Conservation (phyloP, 1,140 invertebrate species). For the Panagrolaimus sp. region DNA sequence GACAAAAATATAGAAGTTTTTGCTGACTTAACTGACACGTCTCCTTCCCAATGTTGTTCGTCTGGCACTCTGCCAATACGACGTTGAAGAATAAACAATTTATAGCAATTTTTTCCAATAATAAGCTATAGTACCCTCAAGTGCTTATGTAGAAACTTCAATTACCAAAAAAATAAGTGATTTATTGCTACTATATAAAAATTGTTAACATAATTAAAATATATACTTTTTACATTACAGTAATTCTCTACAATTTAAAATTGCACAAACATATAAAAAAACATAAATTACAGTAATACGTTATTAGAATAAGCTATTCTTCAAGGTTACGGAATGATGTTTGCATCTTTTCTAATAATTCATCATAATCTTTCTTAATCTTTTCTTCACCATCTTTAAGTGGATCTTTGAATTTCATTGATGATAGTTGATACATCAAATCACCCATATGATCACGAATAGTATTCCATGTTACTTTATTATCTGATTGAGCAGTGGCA, state of each 20-base stretch:
- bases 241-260: constrained; percentile 23
- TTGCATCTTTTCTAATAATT: constrained; percentile 86
- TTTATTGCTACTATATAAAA: neutral
- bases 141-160: too few species aligned
- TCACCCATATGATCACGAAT: constrained; percentile 93
- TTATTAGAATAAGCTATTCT: constrained; percentile 68
- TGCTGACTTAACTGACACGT: too few species aligned
- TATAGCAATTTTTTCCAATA: too few species aligned
- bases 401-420: constrained; percentile 99
- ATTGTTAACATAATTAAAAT: neutral
- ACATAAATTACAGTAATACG: too few species aligned
- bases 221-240: neutral
- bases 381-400: constrained; percentile 94
- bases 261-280: too few species aligned
- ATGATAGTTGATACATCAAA: constrained; percentile 90
- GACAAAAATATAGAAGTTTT: too few species aligned
- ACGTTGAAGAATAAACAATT: too few species aligned
- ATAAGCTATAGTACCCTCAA: too few species aligned
- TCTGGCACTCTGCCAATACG: too few species aligned
- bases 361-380: constrained; percentile 92
- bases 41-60: too few species aligned
- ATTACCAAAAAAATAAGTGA: neutral
- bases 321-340: constrained; percentile 96
- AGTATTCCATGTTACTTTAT: constrained; percentile 89
- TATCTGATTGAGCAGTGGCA: constrained; percentile 93